Evolutionary conservation across 2,888 invertebrate species (phyloP).

Genomic region (Gryllus longicercus): DNA sequence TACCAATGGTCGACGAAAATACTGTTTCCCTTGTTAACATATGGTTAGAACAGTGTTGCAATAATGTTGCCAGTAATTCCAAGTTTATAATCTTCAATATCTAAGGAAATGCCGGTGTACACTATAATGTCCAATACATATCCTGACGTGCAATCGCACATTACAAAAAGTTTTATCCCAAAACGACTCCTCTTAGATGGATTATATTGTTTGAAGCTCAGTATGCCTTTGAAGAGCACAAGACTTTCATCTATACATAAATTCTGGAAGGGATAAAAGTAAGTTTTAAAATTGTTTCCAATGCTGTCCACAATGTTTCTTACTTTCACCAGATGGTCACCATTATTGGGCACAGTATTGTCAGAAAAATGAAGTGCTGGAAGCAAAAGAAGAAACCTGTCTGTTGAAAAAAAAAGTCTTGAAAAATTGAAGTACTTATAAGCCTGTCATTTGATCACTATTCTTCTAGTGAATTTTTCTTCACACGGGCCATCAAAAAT

Average conservation of each 20-base stretch:
- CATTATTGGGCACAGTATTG: not conserved
- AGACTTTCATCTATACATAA: too few species aligned
- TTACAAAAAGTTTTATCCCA: not conserved
- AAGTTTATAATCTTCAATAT: too few species aligned
- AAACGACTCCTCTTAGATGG: not conserved
- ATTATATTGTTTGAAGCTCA: conserved; percentile 17
- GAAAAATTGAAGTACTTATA: not conserved
- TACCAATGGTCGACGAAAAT: too few species aligned
- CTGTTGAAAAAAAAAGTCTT: conserved; percentile 18
- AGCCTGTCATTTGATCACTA: not conserved
- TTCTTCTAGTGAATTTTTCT: not conserved
- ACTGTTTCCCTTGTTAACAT: too few species aligned
- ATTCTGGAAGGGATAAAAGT: too few species aligned
- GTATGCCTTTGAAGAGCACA: not conserved
- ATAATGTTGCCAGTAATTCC: too few species aligned
- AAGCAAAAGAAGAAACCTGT: not conserved
- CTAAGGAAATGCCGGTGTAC: too few species aligned
- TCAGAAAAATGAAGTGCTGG: not conserved
- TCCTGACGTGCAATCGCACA: not conserved
- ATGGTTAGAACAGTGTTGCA: too few species aligned
- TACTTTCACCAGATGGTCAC: not conserved
- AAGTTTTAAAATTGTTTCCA: not conserved
- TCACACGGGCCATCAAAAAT: not conserved
- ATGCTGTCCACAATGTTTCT: not conserved
- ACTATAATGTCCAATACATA: too few species aligned